Base-by-base conservation (phyloP, 2,113 vertebrate genomes). In the Syngnathus typhle region DNA sequence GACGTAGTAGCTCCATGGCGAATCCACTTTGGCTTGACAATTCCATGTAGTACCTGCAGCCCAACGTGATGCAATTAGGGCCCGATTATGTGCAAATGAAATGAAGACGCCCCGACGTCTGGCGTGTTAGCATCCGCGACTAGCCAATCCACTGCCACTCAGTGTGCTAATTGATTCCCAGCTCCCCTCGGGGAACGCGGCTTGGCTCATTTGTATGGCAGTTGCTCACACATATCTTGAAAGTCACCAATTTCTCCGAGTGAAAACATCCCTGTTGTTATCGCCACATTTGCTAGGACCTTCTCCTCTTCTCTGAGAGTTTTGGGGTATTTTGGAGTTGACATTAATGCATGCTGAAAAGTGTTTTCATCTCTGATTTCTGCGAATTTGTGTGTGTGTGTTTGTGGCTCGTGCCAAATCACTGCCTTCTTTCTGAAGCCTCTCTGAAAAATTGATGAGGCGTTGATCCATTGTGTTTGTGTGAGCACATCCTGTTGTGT, bases 111-210 rank as follows among this genome's bases (percentile, higher is more conserved):
- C 47, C 75, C 77, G 79, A 82, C 71, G 90, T 92, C 93, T 94
- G 94, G 93, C 91, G 92, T 92, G 90, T 94, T 94, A 92, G 95
- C 93, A 92, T 94, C 91, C 92, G 89, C 91, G 87, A 89, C 90
- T 92, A 93, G 92, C 93, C 95, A 76, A 80, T 73, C 93, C 90
- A 85, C 92, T 92, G 93, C 93, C 93, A 93, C 92, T 62, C 88
- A 92, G 93, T 92, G 90, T 83, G 91, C 92, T 96, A 96, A 96
- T 96, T 96, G 94, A 96, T 95, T 96, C 93, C 84, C 89, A 44
- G 91, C 86, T 90, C 88, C 91, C 92, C 93, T 91, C 91, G 91
- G 85, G 95, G 93, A 93, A 92, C 90, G 89, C 88, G 77, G 90
- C 91, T 92, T 86, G 71, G 88, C 91, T 92, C 91, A 85, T 92